These are phyloP conservation scores for Caenorhabditis uteleia DNA, from an alignment of 2,888 invertebrate genomes.

Conservation along the genomic window DNA sequence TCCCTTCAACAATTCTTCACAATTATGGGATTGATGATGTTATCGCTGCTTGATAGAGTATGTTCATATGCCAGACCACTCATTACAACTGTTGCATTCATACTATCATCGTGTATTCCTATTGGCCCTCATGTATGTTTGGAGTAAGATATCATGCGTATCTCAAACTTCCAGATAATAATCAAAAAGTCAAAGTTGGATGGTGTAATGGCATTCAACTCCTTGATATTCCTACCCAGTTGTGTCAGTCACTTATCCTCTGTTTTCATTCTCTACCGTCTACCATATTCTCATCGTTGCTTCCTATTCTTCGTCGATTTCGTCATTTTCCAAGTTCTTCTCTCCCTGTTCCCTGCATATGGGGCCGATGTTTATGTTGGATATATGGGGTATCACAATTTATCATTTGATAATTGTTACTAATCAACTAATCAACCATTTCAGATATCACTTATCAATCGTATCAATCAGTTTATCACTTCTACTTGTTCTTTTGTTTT, in stretches of 20 bases:
- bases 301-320: constrained; percentile 60
- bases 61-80: constrained; percentile 75
- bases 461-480: constrained; percentile 64
- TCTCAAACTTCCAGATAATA: constrained; percentile 42
- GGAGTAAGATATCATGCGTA: constrained; percentile 1
- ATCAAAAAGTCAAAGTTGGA: constrained; percentile 44
- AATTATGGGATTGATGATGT: constrained; percentile 50
- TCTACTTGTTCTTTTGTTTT: constrained; percentile 61
- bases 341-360: constrained; percentile 61
- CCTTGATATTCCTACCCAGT: constrained; percentile 66
- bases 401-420: not conserved
- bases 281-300: constrained; percentile 65
- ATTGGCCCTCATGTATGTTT: constrained; percentile 66
- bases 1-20: constrained; percentile 58
- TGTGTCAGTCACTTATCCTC: constrained; percentile 65
- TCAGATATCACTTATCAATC: constrained; percentile 65
- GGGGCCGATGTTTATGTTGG: constrained; percentile 44
- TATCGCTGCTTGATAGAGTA: constrained; percentile 54
- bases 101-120: constrained; percentile 76
- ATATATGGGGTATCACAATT: constrained; percentile 40
- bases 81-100: constrained; percentile 80
- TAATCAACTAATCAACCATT: not conserved
- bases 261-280: constrained; percentile 63
- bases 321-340: constrained; percentile 60
- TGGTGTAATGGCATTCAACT: constrained; percentile 50